A percentile compares a stretch with the other conserved stretches of the same genome.
Conservation (phyloP, 1,140 invertebrate genomes). For the Drosophila asahinai region DNA sequence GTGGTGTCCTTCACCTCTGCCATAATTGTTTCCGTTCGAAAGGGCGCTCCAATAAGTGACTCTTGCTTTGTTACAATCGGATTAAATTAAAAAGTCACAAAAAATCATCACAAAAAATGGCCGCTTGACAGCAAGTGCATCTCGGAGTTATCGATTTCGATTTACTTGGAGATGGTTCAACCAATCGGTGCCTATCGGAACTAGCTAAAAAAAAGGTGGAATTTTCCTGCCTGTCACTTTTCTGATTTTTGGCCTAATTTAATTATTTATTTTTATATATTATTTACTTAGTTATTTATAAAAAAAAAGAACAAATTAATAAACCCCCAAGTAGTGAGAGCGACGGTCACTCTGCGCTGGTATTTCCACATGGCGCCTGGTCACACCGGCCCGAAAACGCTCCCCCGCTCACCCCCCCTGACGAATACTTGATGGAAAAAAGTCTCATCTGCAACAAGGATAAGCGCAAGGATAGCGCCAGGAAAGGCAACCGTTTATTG, state of each 20-base stretch:
- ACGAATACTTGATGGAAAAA: slow-evolving; percentile 80
- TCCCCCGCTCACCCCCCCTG: slow-evolving; percentile 55
- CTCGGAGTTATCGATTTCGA: slow-evolving; percentile 1
- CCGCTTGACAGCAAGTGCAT: slow-evolving; percentile 13
- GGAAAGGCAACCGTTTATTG: slow-evolving; percentile 57
- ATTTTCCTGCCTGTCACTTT: no score
- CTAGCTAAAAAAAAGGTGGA: no score
- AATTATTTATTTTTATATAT: no score
- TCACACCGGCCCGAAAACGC: slow-evolving; percentile 31
- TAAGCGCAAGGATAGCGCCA: slow-evolving; percentile 63
- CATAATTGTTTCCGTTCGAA: slow-evolving; percentile 35
- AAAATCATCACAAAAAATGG: slow-evolving; percentile 23
- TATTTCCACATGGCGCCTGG: background rate
- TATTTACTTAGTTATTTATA: background rate
- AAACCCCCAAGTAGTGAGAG: background rate
- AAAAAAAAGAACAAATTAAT: background rate
- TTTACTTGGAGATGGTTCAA: background rate
- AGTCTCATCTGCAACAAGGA: slow-evolving; percentile 73
- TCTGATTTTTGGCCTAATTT: no score
- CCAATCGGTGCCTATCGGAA: no score
- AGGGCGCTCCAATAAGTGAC: background rate
- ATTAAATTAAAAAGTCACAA: slow-evolving; percentile 19
- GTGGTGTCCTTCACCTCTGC: slow-evolving; percentile 35
- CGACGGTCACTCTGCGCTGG: slow-evolving; percentile 11
- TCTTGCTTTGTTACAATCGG: background rate